Conservation (phyloP, 2,113 vertebrate species). For the Odontophorus gujanensis region DNA sequence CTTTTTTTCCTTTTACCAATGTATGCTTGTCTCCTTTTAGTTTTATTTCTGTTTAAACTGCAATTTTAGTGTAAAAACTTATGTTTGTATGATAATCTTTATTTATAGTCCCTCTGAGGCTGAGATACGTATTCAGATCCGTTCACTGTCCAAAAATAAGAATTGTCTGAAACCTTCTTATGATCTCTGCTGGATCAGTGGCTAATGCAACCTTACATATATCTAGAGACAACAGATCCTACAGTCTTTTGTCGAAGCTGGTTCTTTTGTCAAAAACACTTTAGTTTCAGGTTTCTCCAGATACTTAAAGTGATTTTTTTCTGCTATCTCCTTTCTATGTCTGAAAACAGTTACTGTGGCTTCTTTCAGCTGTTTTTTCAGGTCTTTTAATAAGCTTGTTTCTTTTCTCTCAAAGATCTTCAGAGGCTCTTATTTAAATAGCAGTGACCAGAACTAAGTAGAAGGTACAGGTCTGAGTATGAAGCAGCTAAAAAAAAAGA, state of each 20-base stretch:
- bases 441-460: not conserved
- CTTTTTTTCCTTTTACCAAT: constrained; percentile 25
- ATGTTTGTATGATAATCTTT: not conserved
- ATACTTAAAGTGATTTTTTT: constrained; percentile 15
- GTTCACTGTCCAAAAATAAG: not conserved
- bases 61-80: not conserved
- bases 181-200: constrained; percentile 46
- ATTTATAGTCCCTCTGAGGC: not conserved
- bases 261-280: constrained; percentile 45
- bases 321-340: not conserved
- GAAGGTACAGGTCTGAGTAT: not conserved
- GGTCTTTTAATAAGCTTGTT: not conserved
- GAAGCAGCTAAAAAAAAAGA: not conserved
- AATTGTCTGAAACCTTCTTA: constrained; percentile 12
- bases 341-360: not conserved
- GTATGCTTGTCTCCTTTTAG: not conserved
- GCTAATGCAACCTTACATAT: constrained; percentile 48
- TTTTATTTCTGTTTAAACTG: not conserved
- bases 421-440: not conserved
- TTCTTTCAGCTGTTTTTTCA: constrained; percentile 26
- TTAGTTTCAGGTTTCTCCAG: constrained; percentile 34
- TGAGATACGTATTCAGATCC: not conserved
- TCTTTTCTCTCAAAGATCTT: not conserved
- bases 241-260: constrained; percentile 11
- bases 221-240: not conserved